Evolutionary conservation across 2,888 invertebrate species (phyloP), one percentile per base, ranked within the genome.

Genomic region (Poecilobothrus nobilitatus): DNA sequence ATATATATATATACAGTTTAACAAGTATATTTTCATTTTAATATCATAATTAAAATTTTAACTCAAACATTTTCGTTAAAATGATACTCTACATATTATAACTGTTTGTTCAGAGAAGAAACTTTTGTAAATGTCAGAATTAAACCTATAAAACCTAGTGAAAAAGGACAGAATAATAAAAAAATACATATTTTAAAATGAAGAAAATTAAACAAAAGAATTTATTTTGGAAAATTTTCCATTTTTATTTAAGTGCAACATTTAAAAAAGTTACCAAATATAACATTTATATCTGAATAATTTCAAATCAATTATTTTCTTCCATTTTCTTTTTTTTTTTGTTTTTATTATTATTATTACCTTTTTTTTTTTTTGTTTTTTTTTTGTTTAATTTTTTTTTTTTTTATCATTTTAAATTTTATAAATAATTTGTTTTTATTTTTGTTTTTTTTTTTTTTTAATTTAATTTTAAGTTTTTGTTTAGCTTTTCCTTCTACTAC

Each of bases 261-360:
- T 53, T 53, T 53, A 53, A 53, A 53, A 53, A 53, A 53, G 53
- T 53, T 53, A 53, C 53, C 53, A 53, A 53, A 53, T 53, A 53
- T 53, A 53, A 53, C 53, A 53, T 53, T 53, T 53, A 53, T 53
- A 53, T 53, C 15, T 53, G 53, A 53, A 53, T 53, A 53, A 53
- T 53, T 53, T 53, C 53, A 53, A 53, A 53, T 53, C 18, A 53
- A 53, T 53, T 53, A 18, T 53, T 12, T 53, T 53, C 15, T 53
- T 9, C 18, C 15, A 12, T n/a, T 6, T 18, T 53, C 18, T 15
- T 53, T 53, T 53, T n/a, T 53, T 53, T 53, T 53, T 4, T 53
- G 7, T 18, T 53, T 53, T 53, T n/a, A 18, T 18, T 12, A 2
- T 53, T 53, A 15, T 18, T 15, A 18, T 53, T 12, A 12, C 15